Percentiles rank a stretch among this genome's conserved stretches.
Conservation (phyloP, 1,140 invertebrate genomes). For the Trichonephila clavipes region DNA sequence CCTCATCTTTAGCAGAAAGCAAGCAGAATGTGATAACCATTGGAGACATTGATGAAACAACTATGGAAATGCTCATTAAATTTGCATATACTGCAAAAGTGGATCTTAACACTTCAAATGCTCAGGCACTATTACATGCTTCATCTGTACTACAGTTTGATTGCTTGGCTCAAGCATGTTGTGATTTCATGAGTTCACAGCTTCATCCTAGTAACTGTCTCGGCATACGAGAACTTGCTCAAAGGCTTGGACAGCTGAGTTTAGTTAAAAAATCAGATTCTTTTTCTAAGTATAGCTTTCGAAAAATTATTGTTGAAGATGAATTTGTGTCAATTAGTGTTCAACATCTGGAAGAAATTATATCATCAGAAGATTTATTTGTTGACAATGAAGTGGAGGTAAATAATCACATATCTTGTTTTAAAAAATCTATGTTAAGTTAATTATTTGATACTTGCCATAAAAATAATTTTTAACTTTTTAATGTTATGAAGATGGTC, state of each 20-base stretch:
- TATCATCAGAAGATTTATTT: constrained; percentile 76
- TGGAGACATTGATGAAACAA: constrained; percentile 87
- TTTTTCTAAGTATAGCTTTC: constrained; percentile 58
- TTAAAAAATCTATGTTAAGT: too few species aligned
- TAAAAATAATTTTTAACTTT: too few species aligned
- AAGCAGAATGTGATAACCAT: constrained; percentile 85
- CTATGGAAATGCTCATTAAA: constrained; percentile 85
- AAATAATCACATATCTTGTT: neutral
- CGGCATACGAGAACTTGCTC: constrained; percentile 61
- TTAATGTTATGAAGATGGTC: too few species aligned
- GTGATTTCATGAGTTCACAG: constrained; percentile 85
- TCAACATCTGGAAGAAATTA: constrained; percentile 74
- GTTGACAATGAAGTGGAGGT: constrained; percentile 77
- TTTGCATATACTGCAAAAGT: constrained; percentile 87
- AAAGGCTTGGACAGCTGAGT: constrained; percentile 51
- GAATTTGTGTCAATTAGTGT: constrained; percentile 87
- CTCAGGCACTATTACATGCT: constrained; percentile 86
- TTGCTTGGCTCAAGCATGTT: constrained; percentile 86
- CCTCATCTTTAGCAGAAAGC: constrained; percentile 86
- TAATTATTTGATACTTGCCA: too few species aligned
- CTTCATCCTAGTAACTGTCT: constrained; percentile 86
- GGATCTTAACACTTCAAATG: constrained; percentile 85
- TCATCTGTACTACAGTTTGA: constrained; percentile 87
- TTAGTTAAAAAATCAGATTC: constrained; percentile 48
- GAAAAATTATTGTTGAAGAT: constrained; percentile 87